These are phyloP conservation scores for Tethea ocularis DNA, from an alignment of 2,888 invertebrate species.

Conservation along the genomic window DNA sequence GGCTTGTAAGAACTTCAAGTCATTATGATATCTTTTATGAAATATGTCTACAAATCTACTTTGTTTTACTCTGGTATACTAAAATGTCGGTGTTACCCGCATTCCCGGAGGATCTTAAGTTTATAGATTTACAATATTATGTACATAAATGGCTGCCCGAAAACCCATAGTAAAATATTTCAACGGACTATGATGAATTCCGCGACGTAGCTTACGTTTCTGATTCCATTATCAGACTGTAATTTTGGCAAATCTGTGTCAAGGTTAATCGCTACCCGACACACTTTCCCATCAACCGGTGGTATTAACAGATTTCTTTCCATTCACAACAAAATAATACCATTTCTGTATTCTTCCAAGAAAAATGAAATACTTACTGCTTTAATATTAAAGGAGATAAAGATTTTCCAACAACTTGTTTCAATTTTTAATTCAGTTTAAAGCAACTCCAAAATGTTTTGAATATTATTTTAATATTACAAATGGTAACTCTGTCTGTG, in stretches of 20 bases:
- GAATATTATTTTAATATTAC: too few relatives aligned
- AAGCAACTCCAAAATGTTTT: not conserved
- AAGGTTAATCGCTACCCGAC: not conserved
- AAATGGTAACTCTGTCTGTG: too few relatives aligned
- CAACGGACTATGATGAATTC: not conserved
- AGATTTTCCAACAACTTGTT: not conserved
- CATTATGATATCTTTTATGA: not conserved
- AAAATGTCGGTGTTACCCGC: not conserved
- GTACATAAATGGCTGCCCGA: too few relatives aligned
- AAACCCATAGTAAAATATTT: too few relatives aligned
- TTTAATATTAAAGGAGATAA: not conserved
- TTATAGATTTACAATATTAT: too few relatives aligned
- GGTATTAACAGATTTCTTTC: not conserved
- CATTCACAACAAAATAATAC: not conserved
- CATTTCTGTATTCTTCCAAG: not conserved
- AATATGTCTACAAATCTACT: not conserved
- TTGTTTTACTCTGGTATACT: not conserved
- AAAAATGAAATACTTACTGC: not conserved
- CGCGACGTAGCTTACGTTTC: not conserved
- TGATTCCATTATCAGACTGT: not conserved
- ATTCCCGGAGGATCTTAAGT: too few relatives aligned
- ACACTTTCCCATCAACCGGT: not conserved
- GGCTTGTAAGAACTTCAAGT: not conserved
- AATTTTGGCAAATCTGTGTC: conserved; percentile 1
- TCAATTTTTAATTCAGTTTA: not conserved